Percentiles rank a stretch among this genome's conserved stretches.
phyloP scores from a whole-genome alignment of 2,888 invertebrate genomes.

The Coenonympha glycerion region DNA sequence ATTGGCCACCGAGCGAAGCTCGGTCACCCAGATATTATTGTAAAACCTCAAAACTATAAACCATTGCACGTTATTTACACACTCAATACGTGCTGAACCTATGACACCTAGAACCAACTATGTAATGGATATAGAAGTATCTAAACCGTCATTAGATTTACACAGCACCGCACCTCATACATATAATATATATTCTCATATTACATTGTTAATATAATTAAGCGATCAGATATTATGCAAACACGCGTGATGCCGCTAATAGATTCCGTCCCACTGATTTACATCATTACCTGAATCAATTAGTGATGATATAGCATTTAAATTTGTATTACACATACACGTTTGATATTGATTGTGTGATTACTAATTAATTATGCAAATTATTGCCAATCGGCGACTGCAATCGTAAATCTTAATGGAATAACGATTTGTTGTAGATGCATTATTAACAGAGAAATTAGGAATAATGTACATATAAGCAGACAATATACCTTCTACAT shows the following conservation, averaged over 20 bases:
- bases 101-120: too few relatives aligned
- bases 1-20: too few relatives aligned
- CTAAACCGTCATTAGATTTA: slow-evolving; percentile 4
- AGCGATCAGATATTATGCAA: slow-evolving; percentile 16
- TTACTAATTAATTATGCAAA: slow-evolving; percentile 12
- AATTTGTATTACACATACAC: slow-evolving; percentile 13
- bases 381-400: neutral
- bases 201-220: slow-evolving; percentile 20
- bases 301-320: slow-evolving; percentile 25
- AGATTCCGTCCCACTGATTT: slow-evolving; percentile 42
- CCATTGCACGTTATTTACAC: too few relatives aligned
- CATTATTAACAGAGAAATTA: too few relatives aligned
- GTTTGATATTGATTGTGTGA: slow-evolving; percentile 10
- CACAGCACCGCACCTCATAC: slow-evolving; percentile 9
- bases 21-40: too few relatives aligned
- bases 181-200: slow-evolving; percentile 19
- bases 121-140: too few relatives aligned
- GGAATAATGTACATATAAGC: too few relatives aligned
- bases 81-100: too few relatives aligned
- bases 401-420: slow-evolving; percentile 1
- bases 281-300: slow-evolving; percentile 37
- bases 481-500: too few relatives aligned
- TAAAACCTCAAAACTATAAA: too few relatives aligned
- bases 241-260: slow-evolving; percentile 31
- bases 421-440: too few relatives aligned